Base-by-base conservation (phyloP, 2,888 invertebrate genomes). In the Laspeyria flexula region DNA sequence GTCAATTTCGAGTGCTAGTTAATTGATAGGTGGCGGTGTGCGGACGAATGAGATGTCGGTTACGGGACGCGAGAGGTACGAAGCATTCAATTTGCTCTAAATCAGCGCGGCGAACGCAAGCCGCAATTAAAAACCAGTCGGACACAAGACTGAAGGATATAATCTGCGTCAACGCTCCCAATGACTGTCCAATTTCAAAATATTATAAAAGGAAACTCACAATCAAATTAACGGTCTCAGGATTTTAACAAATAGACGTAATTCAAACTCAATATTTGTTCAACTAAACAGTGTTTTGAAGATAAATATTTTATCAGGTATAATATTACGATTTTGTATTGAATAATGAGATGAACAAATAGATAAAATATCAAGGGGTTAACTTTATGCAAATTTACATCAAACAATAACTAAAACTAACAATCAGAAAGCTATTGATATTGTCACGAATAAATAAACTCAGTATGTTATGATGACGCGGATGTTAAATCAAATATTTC, bases 81-180 rank as follows among this genome's bases (percentile, higher is more conserved):
- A 72, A 84, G 79, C 81, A 81, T 86, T 86, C 85, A 88, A 87
- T 86, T 85, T 83, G 77, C 84, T 81, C 71, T 82, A 86, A 86
- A 87, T 87, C 85, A 87, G 80, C 75, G 71, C 73, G 68, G 71
- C 66, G 70, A 73, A 74, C 75, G 70, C 68, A 67, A 54, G 53
- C 66, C 66, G 79, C 83, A 87, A 87, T 87, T 88, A 86, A 86
- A 77, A 88, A 83, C 77, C 74, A 77, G 75, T 77, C 74, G 72
- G 74, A 73, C 73, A 69, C 64, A 61, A 65, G 73, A 73, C 79
- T 76, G 76, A 75, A 77, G 81, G 77, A 79, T 82, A 81, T 79
- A 85, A 85, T 85, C 78, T 78, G 66, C 79, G 77, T 83, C 76
- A 80, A 80, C 81, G 75, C 62, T 77, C 65, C 60, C 71, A 76